Conservation (phyloP, 2,797 vertebrate species). For the Orestias chungarensis region DNA sequence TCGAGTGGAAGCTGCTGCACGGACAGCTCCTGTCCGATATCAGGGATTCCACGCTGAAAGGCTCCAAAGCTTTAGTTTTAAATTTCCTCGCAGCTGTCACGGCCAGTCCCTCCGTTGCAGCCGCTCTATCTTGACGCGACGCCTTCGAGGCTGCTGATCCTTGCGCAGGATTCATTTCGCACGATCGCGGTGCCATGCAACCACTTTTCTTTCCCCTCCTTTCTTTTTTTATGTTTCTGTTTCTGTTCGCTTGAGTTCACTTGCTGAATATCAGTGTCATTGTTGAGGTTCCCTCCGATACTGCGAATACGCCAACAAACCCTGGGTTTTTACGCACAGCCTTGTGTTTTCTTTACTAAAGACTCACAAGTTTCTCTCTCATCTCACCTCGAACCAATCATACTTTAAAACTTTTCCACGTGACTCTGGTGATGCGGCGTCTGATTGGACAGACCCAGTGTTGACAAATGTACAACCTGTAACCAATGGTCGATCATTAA, state of each 20-base stretch:
- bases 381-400: slow-evolving; percentile 80
- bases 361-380: slow-evolving; percentile 72
- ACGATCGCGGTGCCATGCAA: slow-evolving; percentile 85
- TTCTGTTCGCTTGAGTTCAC: slow-evolving; percentile 13
- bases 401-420: slow-evolving; percentile 48
- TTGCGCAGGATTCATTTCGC: slow-evolving; percentile 83
- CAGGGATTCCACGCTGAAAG: slow-evolving; percentile 87
- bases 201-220: slow-evolving; percentile 45
- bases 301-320: slow-evolving; percentile 39
- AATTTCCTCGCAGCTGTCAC: slow-evolving; percentile 66
- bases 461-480: slow-evolving; percentile 42
- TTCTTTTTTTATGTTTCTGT: slow-evolving; percentile 28
- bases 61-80: slow-evolving; percentile 71
- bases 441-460: slow-evolving; percentile 70
- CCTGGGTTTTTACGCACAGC: slow-evolving; percentile 58
- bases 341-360: slow-evolving; percentile 64
- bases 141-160: slow-evolving; percentile 72
- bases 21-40: slow-evolving; percentile 77
- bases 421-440: slow-evolving; percentile 55
- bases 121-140: slow-evolving; percentile 55
- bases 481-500: slow-evolving; percentile 10
- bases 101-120: slow-evolving; percentile 70
- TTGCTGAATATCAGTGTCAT: slow-evolving; percentile 6
- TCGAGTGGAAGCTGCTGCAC: slow-evolving; percentile 52
- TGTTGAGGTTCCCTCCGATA: slow-evolving; percentile 34